Percentiles rank a stretch among this genome's conserved stretches.
Evolutionary conservation across 2,888 invertebrate genomes (phyloP).

Genomic region (Zaprionus lineosus): DNA sequence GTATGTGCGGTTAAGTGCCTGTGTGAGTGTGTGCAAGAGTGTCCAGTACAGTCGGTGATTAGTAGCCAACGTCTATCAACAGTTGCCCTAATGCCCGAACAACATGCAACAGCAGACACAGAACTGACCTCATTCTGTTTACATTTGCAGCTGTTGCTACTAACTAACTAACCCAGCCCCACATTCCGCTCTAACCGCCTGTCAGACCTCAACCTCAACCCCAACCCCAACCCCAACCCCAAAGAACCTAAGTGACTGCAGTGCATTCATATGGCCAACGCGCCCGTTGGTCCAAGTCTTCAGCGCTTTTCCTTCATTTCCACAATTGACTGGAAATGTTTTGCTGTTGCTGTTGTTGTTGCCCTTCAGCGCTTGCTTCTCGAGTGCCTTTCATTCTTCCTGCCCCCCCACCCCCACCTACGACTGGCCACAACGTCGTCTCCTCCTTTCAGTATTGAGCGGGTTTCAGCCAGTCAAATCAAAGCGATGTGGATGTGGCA

Average conservation of each 20-base stretch:
- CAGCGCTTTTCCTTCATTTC: constrained; percentile 32
- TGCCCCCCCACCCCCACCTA: neutral
- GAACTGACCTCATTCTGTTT: constrained; percentile 69
- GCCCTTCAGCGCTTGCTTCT: neutral
- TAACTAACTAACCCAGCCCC: constrained; percentile 40
- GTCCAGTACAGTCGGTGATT: constrained; percentile 56
- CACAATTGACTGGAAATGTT: constrained; percentile 62
- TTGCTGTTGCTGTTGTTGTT: constrained; percentile 7
- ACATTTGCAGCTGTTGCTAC: constrained; percentile 66
- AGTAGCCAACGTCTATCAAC: constrained; percentile 72
- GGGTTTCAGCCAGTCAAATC: constrained; percentile 27
- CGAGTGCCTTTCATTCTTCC: constrained; percentile 8
- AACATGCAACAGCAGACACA: constrained; percentile 62
- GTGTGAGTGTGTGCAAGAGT: constrained; percentile 1
- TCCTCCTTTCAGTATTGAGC: neutral
- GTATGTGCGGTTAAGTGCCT: too few relatives aligned
- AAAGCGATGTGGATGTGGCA: constrained; percentile 45
- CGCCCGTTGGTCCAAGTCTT: constrained; percentile 8
- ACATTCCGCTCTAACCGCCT: neutral
- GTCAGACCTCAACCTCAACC: neutral
- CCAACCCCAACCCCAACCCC: neutral
- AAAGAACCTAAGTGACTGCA: constrained; percentile 10
- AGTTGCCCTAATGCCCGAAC: constrained; percentile 67
- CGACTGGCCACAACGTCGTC: neutral
- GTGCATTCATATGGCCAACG: constrained; percentile 25